Base-by-base conservation (phyloP, 2,888 invertebrate species). In the Synanthedon formicaeformis region DNA sequence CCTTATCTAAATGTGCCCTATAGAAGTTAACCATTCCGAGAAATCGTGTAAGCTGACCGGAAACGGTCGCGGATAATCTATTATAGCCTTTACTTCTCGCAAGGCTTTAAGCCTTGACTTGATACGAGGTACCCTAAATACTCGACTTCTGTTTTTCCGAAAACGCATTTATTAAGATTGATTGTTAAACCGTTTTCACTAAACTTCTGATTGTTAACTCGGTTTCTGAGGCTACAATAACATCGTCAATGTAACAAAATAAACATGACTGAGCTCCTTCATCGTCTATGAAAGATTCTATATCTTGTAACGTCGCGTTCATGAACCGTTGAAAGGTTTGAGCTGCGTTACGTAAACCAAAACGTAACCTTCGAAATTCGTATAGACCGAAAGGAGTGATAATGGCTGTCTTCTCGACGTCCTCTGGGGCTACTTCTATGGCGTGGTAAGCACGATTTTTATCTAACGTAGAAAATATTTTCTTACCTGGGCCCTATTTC, bases 21-120 rank as follows among this genome's bases (percentile, higher is more conserved):
- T n/a, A n/a, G n/a, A n/a, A n/a, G n/a, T n/a, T 77, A 0, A 73
- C 12, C 66, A 73, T 71, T 0, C 72, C 73, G 0, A 76, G 51
- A 49, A 57, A 62, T 34, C 63, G 23, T 14, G 60, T 27, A 13
- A 61, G 49, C 18, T 59, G 51, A 58, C 53, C 0, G 54, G 59
- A 48, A 34, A 45, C n/a, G 60, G 59, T 40, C 48, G 41, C 3
- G 58, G 54, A 50, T 55, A 58, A 5, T 56, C 48, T 11, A 41
- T 14, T 12, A 60, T 62, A 2, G 57, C 56, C 13, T 58, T 13
- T 1, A 59, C 56, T 52, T 60, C n/a, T 54, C 50, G 3, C 54
- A 40, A 0, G 60, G 59, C 14, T 13, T 48, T 6, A 61, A 57
- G 8, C 60, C 63, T 1, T 54, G 41, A 5, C 52, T 52, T 2